Evolutionary conservation across 2,888 invertebrate species (phyloP).

Genomic region (Coenonympha glycerion): DNA sequence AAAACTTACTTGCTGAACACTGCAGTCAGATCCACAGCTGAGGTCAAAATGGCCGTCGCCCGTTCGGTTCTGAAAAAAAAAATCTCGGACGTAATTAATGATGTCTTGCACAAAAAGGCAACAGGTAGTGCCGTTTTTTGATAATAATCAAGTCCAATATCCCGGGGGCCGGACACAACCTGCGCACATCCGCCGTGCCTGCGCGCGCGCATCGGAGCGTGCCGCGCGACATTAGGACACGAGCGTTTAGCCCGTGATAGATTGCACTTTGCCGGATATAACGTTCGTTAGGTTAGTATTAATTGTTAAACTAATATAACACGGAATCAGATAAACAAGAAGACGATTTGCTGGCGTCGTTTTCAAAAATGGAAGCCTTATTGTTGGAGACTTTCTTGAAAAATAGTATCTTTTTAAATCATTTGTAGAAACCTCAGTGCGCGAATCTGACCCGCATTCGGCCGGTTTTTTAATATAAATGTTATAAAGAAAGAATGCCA

Average conservation of each 20-base stretch:
- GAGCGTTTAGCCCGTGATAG: slow-evolving; percentile 20
- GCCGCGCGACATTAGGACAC: slow-evolving; percentile 31
- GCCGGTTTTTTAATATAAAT: too few species aligned
- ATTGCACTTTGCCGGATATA: slow-evolving; percentile 6
- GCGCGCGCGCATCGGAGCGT: slow-evolving; percentile 57
- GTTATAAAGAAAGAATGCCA: too few species aligned
- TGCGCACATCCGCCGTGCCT: slow-evolving; percentile 54
- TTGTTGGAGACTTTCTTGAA: too few species aligned
- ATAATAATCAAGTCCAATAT: slow-evolving; percentile 38
- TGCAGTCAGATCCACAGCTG: slow-evolving; percentile 82
- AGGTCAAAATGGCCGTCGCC: slow-evolving; percentile 81
- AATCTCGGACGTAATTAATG: slow-evolving; percentile 10
- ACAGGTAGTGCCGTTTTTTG: slow-evolving; percentile 30
- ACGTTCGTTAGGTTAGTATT: too few species aligned
- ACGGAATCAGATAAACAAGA: too few species aligned
- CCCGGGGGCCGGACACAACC: slow-evolving; percentile 42
- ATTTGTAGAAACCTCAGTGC: too few species aligned
- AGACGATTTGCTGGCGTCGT: too few species aligned
- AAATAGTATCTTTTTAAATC: too few species aligned
- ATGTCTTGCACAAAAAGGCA: slow-evolving; percentile 15
- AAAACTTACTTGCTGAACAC: slow-evolving; percentile 80
- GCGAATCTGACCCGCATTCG: too few species aligned
- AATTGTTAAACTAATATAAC: too few species aligned
- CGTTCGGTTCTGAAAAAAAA: slow-evolving; percentile 78
- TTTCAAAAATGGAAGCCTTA: too few species aligned